Base-by-base conservation (phyloP, 2,888 invertebrate species). In the Pyrrhosoma nymphula region DNA sequence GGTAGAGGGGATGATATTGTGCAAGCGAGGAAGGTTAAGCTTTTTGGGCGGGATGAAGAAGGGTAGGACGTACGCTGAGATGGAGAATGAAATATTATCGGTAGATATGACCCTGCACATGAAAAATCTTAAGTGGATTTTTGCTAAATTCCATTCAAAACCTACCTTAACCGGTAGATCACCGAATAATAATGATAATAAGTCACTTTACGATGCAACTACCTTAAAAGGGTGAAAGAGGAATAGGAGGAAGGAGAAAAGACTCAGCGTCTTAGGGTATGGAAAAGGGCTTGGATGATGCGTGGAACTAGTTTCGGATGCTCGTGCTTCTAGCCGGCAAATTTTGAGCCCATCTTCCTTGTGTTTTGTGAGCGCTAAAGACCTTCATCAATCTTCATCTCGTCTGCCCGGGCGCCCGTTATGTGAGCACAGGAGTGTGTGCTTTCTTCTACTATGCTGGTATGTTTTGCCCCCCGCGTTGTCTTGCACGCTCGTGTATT, bases 301-400 rank as follows among this genome's bases (percentile, higher is more conserved):
- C 26, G 69, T 26, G 69, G 69, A n/a, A 69, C 69, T 23, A 69
- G 69, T 69, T 69, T 47, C 12, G 69, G 47, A 2, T 47, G 69
- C 69, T 20, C n/a, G 69, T 6, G 26, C 69, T 69, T 69, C n/a
- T 8, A 69, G 23, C 26, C 26, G 4, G 69, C n/a, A 26, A 26
- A n/a, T 69, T 69, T n/a, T 69, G 26, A 8, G 69, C 12, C 26
- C 69, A 26, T 69, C 26, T 69, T 69, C 26, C 8, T 8, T 69
- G 69, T 69, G 69, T 69, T 69, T 23, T 69, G 69, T n/a, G 69
- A n/a, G 69, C 69, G 69, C 12, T 69, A 69, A 69, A 69, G 69
- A 69, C 69, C 69, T 69, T 69, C 69, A 69, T 69, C 69, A 69
- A 69, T 69, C 69, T 69, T 69, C 69, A 69, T 69, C 69, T n/a